phyloP scores from a whole-genome alignment of 2,888 invertebrate species.

The Sthenelais limicola region DNA sequence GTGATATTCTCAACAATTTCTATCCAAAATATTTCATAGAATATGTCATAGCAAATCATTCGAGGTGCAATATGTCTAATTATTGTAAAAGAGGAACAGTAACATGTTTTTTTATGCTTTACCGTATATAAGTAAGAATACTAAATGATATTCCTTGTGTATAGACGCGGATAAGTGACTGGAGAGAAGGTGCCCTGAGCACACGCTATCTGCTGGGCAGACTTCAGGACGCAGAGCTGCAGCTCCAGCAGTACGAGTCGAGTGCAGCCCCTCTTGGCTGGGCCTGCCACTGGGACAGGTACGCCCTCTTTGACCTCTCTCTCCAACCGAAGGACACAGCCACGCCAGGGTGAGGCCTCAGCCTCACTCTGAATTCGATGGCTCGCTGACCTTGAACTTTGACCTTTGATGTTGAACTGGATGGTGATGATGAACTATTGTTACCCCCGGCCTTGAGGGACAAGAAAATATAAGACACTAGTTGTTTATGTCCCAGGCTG shows the following conservation, averaged over 20 bases:
- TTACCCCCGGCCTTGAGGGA: no score
- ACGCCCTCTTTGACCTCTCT: conserved; percentile 58
- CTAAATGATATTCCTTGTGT: not conserved
- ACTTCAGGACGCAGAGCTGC: conserved; percentile 77
- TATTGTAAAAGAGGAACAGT: no score
- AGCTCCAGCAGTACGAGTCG: conserved; percentile 78
- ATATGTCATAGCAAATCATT: not conserved
- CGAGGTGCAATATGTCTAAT: not conserved
- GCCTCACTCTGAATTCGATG: conserved; percentile 15
- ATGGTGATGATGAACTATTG: conserved; percentile 19
- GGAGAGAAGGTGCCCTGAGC: conserved; percentile 77
- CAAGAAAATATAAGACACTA: no score
- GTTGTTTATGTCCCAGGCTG: no score
- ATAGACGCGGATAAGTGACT: conserved; percentile 79
- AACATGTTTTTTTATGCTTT: no score
- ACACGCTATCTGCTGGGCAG: conserved; percentile 77
- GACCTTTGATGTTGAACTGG: conserved; percentile 13
- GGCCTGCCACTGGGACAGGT: conserved; percentile 84
- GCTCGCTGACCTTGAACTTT: conserved; percentile 29
- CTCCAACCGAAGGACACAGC: conserved; percentile 13
- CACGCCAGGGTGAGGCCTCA: conserved; percentile 31
- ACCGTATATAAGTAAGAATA: not conserved
- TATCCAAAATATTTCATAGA: no score
- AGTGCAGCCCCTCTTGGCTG: conserved; percentile 80
- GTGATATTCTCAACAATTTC: no score